phyloP scores from a whole-genome alignment of 2,113 vertebrate genomes.

The Cephalopholis sonnerati region DNA sequence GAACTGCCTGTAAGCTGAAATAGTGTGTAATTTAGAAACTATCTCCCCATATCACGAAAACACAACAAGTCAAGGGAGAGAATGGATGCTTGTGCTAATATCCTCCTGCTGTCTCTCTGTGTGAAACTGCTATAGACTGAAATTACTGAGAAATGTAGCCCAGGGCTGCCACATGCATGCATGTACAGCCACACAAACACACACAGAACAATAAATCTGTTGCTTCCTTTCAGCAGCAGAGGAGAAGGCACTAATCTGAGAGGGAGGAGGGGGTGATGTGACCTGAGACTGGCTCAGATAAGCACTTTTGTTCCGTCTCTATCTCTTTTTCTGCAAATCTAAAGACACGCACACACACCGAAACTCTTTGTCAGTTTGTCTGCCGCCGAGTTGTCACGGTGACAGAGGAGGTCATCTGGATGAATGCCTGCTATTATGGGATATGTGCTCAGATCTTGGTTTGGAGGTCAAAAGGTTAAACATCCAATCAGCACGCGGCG shows the following conservation, averaged over 20 bases:
- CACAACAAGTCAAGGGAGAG: neutral
- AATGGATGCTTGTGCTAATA: slow-evolving; percentile 27
- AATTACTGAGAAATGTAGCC: slow-evolving; percentile 25
- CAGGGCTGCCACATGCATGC: neutral
- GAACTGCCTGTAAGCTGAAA: slow-evolving; percentile 25
- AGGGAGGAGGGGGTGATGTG: neutral
- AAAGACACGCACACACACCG: slow-evolving; percentile 15
- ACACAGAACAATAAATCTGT: slow-evolving; percentile 23
- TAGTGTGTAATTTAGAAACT: slow-evolving; percentile 32
- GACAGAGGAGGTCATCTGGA: slow-evolving; percentile 67
- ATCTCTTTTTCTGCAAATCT: slow-evolving; percentile 24
- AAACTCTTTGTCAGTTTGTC: slow-evolving; percentile 42
- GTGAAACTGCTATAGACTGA: slow-evolving; percentile 29
- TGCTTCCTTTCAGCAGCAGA: slow-evolving; percentile 37
- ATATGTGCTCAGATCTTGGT: slow-evolving; percentile 49
- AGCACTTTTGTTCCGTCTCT: slow-evolving; percentile 38
- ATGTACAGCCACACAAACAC: slow-evolving; percentile 12
- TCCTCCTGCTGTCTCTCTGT: slow-evolving; percentile 9
- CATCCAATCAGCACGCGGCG: slow-evolving; percentile 60
- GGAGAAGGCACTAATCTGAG: slow-evolving; percentile 23
- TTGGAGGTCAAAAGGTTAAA: slow-evolving; percentile 67
- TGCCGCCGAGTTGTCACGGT: slow-evolving; percentile 21
- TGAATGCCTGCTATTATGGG: slow-evolving; percentile 68
- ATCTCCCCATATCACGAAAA: slow-evolving; percentile 5
- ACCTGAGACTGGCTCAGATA: slow-evolving; percentile 46